Evolutionary conservation across 2,888 invertebrate genomes (phyloP).

Genomic region (Alitta virens): DNA sequence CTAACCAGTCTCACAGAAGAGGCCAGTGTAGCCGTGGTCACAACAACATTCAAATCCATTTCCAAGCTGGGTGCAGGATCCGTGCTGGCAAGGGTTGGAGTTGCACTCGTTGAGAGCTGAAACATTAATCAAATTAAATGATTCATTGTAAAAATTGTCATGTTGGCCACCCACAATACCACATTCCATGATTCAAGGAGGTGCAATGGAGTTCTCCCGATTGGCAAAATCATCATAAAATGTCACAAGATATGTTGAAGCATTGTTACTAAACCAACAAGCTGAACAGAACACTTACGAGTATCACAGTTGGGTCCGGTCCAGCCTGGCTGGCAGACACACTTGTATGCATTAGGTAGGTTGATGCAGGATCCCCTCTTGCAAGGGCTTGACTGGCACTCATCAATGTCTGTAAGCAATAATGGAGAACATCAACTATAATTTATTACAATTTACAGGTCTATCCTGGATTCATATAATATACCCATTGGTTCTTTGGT

Average conservation of each 20-base stretch:
- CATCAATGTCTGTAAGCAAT: background rate
- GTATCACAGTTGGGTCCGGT: slow-evolving; percentile 66
- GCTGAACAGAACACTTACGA: slow-evolving; percentile 11
- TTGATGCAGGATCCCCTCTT: slow-evolving; percentile 14
- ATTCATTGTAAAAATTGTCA: too few relatives aligned
- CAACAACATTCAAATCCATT: slow-evolving; percentile 22
- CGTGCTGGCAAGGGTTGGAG: slow-evolving; percentile 20
- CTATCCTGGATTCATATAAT: too few relatives aligned
- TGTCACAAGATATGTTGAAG: too few relatives aligned
- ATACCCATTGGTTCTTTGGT: too few relatives aligned
- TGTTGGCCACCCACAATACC: too few relatives aligned
- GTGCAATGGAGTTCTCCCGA: too few relatives aligned
- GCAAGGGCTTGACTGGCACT: background rate
- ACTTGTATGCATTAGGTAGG: slow-evolving; percentile 14
- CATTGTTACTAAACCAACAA: too few relatives aligned
- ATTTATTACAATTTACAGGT: too few relatives aligned
- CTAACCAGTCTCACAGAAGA: slow-evolving; percentile 22
- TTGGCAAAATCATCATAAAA: too few relatives aligned
- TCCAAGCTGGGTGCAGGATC: slow-evolving; percentile 17
- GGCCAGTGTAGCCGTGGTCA: slow-evolving; percentile 21
- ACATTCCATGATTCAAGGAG: too few relatives aligned
- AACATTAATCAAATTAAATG: too few relatives aligned
- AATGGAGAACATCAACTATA: background rate
- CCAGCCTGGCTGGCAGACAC: slow-evolving; percentile 57
- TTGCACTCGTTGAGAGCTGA: slow-evolving; percentile 20